phyloP scores from a whole-genome alignment of 2,797 vertebrate genomes.

The Apodemus agrarius region DNA sequence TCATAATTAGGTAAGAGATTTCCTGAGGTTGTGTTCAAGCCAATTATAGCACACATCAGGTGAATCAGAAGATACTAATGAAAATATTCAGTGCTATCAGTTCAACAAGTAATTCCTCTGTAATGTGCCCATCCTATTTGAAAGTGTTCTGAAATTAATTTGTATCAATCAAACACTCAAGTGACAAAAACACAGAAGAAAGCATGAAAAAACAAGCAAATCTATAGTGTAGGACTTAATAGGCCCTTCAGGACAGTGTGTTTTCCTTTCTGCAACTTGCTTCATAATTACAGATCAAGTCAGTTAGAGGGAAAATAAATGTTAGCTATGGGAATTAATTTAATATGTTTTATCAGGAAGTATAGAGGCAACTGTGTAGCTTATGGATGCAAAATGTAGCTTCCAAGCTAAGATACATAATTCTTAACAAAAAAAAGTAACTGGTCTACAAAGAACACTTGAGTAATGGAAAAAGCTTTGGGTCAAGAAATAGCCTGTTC shows the following conservation, averaged over 20 bases:
- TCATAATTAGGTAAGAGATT: slow-evolving; percentile 57
- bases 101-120: slow-evolving; percentile 43
- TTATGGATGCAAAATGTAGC: not conserved
- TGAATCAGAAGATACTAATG: slow-evolving; percentile 12
- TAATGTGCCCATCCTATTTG: not conserved
- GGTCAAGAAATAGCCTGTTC: slow-evolving; percentile 1
- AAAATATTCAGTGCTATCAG: slow-evolving; percentile 15
- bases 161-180: not conserved
- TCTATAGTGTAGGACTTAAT: not conserved
- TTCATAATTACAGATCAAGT: not conserved
- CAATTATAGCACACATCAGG: not conserved
- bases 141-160: slow-evolving; percentile 16
- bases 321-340: not conserved
- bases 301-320: not conserved
- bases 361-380: not conserved
- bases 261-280: slow-evolving; percentile 5
- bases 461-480: not conserved
- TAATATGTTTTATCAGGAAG: not conserved
- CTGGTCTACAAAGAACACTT: slow-evolving; percentile 19
- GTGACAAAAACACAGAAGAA: not conserved
- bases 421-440: not conserved
- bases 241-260: not conserved
- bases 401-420: not conserved
- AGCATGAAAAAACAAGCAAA: not conserved
- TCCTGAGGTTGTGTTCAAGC: slow-evolving; percentile 52